phyloP scores from a whole-genome alignment of 2,797 vertebrate genomes.

The Pipistrellus kuhlii region DNA sequence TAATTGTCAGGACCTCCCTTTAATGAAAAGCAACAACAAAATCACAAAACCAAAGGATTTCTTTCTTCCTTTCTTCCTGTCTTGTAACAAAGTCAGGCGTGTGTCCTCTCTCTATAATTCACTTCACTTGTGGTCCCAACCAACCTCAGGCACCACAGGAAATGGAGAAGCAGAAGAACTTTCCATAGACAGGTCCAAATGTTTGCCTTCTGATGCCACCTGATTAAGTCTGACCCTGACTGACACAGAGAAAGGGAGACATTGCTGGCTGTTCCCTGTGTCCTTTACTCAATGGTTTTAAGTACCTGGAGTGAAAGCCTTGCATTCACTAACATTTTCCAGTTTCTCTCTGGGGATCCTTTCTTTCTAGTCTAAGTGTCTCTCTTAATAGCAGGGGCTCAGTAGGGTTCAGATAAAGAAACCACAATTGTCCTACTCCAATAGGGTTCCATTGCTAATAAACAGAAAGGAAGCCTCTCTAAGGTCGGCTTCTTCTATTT shows the following conservation, averaged over 20 bases:
- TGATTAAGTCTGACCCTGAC: conserved; percentile 82
- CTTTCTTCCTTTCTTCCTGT: neutral
- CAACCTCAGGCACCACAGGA: conserved; percentile 65
- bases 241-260: conserved; percentile 39
- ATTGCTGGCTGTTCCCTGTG: conserved; percentile 42
- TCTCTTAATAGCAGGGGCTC: neutral
- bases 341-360: neutral
- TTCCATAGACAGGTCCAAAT: conserved; percentile 85
- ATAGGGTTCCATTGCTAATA: neutral
- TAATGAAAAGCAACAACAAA: conserved; percentile 34
- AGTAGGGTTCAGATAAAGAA: neutral
- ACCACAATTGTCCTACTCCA: neutral
- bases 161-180: conserved; percentile 81
- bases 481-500: neutral
- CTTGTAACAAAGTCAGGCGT: conserved; percentile 72
- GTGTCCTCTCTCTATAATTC: conserved; percentile 50
- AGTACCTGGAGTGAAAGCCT: accelerated
- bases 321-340: neutral
- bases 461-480: neutral
- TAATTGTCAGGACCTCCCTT: conserved; percentile 28
- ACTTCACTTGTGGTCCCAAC: conserved; percentile 53
- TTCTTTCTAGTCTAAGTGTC: neutral
- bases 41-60: conserved; percentile 25
- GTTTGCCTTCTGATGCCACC: conserved; percentile 84
- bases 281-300: neutral